phyloP scores from a whole-genome alignment of 2,888 invertebrate genomes.

The Tuberolachnus salignus region DNA sequence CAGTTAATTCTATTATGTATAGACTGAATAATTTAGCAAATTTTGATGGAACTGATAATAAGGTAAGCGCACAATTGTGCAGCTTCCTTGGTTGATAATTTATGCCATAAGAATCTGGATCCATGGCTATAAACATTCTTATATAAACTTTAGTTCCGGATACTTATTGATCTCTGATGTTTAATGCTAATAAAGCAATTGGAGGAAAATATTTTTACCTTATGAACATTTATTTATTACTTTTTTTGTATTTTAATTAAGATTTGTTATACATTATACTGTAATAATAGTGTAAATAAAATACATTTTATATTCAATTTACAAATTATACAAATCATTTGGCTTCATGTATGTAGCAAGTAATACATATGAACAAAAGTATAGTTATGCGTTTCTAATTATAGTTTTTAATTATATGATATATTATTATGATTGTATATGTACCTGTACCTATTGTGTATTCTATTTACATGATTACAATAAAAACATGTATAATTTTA shows the following conservation, averaged over 20 bases:
- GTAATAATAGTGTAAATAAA: no score
- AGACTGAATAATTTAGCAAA: constrained; percentile 85
- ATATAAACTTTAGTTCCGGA: constrained; percentile 1
- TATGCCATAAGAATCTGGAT: constrained; percentile 98
- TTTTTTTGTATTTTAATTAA: constrained; percentile 3
- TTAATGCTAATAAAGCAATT: not conserved
- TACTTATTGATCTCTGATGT: constrained; percentile 34
- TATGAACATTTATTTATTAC: not conserved
- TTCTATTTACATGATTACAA: no score
- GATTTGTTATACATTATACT: not conserved
- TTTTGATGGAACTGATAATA: constrained; percentile 92
- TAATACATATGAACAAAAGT: no score
- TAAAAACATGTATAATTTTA: no score
- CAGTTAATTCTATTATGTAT: constrained; percentile 82
- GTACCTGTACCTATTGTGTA: no score
- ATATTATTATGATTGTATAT: no score
- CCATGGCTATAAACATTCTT: constrained; percentile 84
- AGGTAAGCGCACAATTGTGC: constrained; percentile 81
- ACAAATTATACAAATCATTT: no score
- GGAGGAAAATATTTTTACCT: not conserved
- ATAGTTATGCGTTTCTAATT: no score
- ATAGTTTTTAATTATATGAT: no score
- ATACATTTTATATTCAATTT: no score
- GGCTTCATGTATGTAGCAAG: no score
- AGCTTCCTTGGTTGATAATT: constrained; percentile 90